Evolutionary conservation across 2,888 invertebrate genomes (phyloP).

Genomic region (Acleris emargana): DNA sequence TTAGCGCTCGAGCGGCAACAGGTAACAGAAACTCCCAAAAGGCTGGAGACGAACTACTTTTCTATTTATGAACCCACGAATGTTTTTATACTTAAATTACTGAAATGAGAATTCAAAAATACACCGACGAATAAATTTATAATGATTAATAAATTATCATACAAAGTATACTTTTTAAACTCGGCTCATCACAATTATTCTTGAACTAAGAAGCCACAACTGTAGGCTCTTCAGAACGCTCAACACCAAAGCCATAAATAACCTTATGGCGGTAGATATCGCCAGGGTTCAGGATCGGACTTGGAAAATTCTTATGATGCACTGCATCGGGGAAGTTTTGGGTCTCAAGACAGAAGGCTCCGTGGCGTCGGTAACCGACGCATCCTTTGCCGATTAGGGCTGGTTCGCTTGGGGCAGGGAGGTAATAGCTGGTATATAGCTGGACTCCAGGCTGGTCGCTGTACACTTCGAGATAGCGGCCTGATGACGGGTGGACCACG

Average conservation of each 20-base stretch:
- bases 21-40: no score
- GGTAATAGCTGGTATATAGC: slow-evolving; percentile 91
- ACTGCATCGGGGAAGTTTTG: slow-evolving; percentile 93
- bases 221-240: slow-evolving; percentile 13
- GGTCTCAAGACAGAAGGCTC: slow-evolving; percentile 91
- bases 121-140: no score
- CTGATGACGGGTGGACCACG: slow-evolving; percentile 86
- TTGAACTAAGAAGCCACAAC: slow-evolving; percentile 15
- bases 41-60: no score
- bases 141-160: no score
- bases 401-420: slow-evolving; percentile 82
- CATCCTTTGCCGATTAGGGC: slow-evolving; percentile 67
- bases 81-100: no score
- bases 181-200: not conserved
- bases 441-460: slow-evolving; percentile 96
- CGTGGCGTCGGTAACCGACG: slow-evolving; percentile 86
- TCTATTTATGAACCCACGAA: no score
- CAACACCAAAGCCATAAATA: slow-evolving; percentile 85
- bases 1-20: no score
- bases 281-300: slow-evolving; percentile 85
- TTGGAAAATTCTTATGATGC: slow-evolving; percentile 88
- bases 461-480: slow-evolving; percentile 90
- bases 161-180: no score
- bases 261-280: slow-evolving; percentile 85
- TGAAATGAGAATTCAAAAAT: no score